Evolutionary conservation across 2,797 vertebrate species (phyloP).

Genomic region (Lagorchestes hirsutus): DNA sequence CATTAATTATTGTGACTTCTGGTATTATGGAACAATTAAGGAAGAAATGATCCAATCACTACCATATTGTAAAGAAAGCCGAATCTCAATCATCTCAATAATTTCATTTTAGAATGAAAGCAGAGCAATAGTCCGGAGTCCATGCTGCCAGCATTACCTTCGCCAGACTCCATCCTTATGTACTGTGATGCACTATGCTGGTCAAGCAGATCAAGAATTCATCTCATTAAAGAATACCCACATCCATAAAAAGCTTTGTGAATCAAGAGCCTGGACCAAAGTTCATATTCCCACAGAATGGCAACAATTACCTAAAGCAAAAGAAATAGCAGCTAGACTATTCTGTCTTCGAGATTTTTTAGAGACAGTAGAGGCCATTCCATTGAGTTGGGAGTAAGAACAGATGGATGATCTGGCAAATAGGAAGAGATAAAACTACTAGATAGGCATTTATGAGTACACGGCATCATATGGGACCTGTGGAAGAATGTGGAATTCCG

Average conservation of each 20-base stretch:
- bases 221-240: not conserved
- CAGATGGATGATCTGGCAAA: not conserved
- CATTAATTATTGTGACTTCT: slow-evolving; percentile 49
- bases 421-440: not conserved
- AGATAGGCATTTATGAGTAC: not conserved
- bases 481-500: not conserved
- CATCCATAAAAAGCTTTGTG: not conserved
- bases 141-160: not conserved
- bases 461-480: not conserved
- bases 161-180: not conserved
- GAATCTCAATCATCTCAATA: not conserved
- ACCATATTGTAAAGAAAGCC: not conserved
- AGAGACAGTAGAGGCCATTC: not conserved
- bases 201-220: not conserved
- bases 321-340: not conserved
- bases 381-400: not conserved
- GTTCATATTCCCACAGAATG: not conserved
- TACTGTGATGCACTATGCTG: not conserved
- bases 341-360: not conserved
- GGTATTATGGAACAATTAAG: slow-evolving; percentile 1
- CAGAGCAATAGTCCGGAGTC: not conserved
- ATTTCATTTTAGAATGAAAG: not conserved
- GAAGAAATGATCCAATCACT: slow-evolving; percentile 1
- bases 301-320: not conserved
- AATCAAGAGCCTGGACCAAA: not conserved